Conservation (phyloP, 2,888 invertebrate species). For the Noctua janthe region DNA sequence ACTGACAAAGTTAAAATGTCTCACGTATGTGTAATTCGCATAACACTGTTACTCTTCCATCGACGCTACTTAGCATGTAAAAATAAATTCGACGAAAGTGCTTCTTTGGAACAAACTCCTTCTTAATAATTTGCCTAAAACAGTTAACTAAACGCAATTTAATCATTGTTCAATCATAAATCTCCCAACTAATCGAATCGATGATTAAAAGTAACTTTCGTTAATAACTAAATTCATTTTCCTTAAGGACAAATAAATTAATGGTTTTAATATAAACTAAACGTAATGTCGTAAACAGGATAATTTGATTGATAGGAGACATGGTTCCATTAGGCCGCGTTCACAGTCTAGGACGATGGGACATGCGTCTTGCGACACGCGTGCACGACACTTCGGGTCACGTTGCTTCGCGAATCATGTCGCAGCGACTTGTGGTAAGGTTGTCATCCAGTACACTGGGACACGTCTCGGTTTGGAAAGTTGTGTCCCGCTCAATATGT, state of each 20-base stretch:
- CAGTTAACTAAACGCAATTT: not conserved
- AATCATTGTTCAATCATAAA: not conserved
- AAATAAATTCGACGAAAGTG: not conserved
- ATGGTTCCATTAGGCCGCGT: not conserved
- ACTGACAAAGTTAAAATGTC: not conserved
- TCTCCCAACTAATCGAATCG: constrained; percentile 6
- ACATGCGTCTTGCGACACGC: not conserved
- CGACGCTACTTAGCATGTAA: not conserved
- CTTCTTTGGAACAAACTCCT: not conserved
- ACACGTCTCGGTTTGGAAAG: not conserved
- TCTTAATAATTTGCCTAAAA: not conserved
- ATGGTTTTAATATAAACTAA: not conserved
- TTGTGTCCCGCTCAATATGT: not conserved
- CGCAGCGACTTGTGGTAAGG: not conserved
- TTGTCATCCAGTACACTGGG: not conserved
- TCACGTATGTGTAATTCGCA: not conserved
- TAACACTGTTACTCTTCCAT: not conserved
- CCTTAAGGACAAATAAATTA: constrained; percentile 14
- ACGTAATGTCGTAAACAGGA: constrained; percentile 6
- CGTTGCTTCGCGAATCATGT: not conserved
- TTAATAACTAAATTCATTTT: constrained; percentile 6
- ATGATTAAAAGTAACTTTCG: constrained; percentile 1
- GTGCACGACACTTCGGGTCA: not conserved
- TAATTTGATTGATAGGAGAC: not conserved
- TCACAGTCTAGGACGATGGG: not conserved